These are phyloP conservation scores for Alosa sapidissima DNA, from an alignment of 2,797 vertebrate species.

Conservation along the genomic window DNA sequence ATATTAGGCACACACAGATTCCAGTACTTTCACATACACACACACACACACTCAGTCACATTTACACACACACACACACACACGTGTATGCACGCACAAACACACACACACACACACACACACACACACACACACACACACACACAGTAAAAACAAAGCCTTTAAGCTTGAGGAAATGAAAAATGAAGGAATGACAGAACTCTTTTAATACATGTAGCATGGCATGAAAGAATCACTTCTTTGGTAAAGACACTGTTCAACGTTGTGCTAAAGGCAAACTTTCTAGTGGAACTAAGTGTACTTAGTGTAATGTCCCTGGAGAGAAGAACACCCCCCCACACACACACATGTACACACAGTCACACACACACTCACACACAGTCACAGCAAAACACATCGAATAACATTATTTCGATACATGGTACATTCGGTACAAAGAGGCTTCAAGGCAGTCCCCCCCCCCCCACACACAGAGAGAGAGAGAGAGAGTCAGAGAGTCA, in stretches of 20 bases:
- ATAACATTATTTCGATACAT: no score
- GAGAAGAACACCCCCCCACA: not conserved
- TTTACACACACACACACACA: not conserved
- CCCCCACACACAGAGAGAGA: not conserved
- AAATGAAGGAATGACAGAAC: no score
- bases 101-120: conserved; percentile 14
- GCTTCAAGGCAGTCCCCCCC: not conserved
- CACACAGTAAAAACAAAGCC: no score
- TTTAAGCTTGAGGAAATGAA: no score
- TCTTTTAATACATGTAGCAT: no score
- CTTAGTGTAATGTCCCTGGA: not conserved
- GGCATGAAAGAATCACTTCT: no score
- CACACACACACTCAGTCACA: no score
- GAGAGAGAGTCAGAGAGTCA: not conserved
- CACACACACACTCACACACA: not conserved
- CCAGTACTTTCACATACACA: not conserved
- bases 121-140: not conserved
- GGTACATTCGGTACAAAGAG: no score
- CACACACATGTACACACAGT: not conserved
- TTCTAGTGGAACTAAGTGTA: not conserved
- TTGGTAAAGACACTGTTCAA: no score
- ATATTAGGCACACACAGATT: not conserved
- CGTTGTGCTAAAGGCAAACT: no score
- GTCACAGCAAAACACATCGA: not conserved
- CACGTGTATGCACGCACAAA: not conserved